These are phyloP conservation scores for Phyllostomus discolor DNA, from an alignment of 2,113 vertebrate species.

Conservation along the genomic window DNA sequence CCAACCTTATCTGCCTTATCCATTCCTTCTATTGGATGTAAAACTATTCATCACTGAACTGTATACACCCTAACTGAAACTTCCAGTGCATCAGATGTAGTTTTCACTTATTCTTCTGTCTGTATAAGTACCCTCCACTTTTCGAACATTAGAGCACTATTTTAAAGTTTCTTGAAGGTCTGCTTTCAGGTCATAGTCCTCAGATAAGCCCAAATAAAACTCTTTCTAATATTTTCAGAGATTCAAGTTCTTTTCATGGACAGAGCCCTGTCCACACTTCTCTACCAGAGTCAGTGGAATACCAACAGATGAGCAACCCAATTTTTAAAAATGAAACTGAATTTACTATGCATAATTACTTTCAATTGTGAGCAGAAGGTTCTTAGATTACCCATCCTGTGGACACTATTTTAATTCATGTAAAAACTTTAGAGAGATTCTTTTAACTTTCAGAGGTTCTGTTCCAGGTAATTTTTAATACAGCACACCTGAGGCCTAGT, in stretches of 20 bases:
- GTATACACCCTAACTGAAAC: not conserved
- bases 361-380: not conserved
- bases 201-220: not conserved
- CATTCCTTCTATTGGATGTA: not conserved
- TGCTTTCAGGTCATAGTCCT: not conserved
- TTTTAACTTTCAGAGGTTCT: not conserved
- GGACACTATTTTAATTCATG: not conserved
- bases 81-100: not conserved
- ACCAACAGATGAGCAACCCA: not conserved
- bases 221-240: not conserved
- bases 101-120: not conserved
- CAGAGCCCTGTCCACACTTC: not conserved
- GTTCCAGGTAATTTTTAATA: not conserved
- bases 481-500: not conserved
- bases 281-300: not conserved
- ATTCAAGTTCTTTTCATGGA: not conserved
- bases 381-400: not conserved
- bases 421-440: not conserved
- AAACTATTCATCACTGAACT: not conserved
- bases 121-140: not conserved
- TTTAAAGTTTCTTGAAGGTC: not conserved
- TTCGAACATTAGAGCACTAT: not conserved
- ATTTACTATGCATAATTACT: not conserved
- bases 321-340: not conserved
- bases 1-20: not conserved